Conservation (phyloP, 2,113 vertebrate species). For the Poeciliopsis occidentalis region DNA sequence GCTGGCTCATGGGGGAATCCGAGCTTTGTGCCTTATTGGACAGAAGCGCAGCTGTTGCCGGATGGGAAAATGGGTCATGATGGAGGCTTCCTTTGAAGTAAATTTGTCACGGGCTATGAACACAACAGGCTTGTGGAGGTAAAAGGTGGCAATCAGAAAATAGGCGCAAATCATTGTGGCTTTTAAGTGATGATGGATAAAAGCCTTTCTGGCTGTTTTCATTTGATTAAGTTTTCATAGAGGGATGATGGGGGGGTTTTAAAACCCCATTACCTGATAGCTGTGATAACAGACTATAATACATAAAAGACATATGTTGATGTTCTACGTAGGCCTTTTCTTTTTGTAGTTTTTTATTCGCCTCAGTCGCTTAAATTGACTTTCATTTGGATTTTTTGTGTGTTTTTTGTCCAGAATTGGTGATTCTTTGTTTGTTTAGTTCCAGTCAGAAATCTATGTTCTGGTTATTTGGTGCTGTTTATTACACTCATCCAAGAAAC, state of each 20-base stretch:
- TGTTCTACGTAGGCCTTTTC: neutral
- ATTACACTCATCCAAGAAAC: neutral
- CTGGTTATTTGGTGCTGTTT: too few species aligned
- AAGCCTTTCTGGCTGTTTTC: conserved; percentile 35
- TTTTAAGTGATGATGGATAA: conserved; percentile 61
- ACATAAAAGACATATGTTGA: neutral
- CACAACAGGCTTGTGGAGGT: conserved; percentile 51
- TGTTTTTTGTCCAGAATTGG: neutral
- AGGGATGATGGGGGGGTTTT: conserved; percentile 39
- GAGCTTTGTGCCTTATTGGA: conserved; percentile 55
- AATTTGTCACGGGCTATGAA: conserved; percentile 59
- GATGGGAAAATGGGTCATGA: conserved; percentile 71
- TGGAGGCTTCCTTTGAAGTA: conserved; percentile 64
- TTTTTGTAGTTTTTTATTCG: neutral
- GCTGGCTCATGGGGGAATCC: conserved; percentile 52
- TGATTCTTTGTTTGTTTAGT: too few species aligned
- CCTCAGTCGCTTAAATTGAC: neutral
- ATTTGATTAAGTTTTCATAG: conserved; percentile 46
- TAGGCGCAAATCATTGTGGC: conserved; percentile 35
- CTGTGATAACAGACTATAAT: conserved; percentile 10
- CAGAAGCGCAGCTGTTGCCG: conserved; percentile 57
- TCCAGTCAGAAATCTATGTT: too few species aligned
- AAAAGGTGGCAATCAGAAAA: conserved; percentile 65
- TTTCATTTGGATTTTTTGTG: neutral
- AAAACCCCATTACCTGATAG: conserved; percentile 38